Evolutionary conservation across 2,113 vertebrate genomes (phyloP).

Genomic region (Glaucidium brasilianum): DNA sequence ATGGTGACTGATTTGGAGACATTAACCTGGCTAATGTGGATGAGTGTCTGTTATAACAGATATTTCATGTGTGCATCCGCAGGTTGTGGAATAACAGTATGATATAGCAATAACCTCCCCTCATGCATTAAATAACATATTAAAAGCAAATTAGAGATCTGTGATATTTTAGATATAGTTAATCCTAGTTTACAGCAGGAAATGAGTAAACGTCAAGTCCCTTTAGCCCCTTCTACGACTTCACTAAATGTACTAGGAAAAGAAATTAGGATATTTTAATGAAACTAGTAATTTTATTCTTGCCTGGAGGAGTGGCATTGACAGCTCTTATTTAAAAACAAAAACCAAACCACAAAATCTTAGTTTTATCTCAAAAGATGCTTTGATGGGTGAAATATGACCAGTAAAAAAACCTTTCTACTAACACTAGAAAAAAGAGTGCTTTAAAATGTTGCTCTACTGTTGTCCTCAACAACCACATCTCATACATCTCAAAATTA

Average conservation of each 20-base stretch:
- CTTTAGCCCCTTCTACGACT: background rate
- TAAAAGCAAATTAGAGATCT: background rate
- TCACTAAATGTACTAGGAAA: background rate
- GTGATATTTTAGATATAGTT: background rate
- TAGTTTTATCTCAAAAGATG: background rate
- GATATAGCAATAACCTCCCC: background rate
- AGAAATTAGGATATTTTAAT: background rate
- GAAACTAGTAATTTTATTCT: background rate
- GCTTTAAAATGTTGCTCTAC: background rate
- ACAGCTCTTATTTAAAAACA: background rate
- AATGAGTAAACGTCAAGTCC: background rate
- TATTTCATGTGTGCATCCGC: background rate
- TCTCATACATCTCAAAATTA: background rate
- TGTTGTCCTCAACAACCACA: background rate
- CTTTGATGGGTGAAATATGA: background rate
- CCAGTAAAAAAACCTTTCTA: background rate
- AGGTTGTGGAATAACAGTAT: background rate
- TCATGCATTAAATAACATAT: background rate
- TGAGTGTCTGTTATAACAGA: background rate
- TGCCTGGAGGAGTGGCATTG: background rate
- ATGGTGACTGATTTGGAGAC: background rate
- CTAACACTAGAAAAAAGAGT: background rate
- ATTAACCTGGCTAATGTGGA: background rate
- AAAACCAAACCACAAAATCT: background rate
- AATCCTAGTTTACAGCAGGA: background rate